phyloP scores from a whole-genome alignment of 2,888 invertebrate genomes.

The Polylopha cassiicola region DNA sequence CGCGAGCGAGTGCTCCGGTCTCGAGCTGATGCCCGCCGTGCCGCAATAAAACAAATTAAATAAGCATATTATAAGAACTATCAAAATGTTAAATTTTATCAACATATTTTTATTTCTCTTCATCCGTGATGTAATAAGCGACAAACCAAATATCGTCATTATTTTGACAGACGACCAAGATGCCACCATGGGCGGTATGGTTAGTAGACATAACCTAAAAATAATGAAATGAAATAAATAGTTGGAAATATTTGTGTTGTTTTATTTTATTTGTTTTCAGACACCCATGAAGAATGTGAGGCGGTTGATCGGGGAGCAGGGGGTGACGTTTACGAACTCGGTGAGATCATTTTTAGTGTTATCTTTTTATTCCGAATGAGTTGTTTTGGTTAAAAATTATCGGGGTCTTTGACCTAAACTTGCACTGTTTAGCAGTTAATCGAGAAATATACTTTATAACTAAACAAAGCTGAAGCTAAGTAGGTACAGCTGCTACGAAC shows the following conservation, averaged over 20 bases:
- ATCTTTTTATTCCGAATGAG: too few species aligned
- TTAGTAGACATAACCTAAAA: conserved; percentile 59
- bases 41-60: conserved; percentile 47
- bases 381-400: too few species aligned
- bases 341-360: conserved; percentile 70
- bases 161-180: conserved; percentile 93
- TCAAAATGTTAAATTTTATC: conserved; percentile 62
- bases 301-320: conserved; percentile 78
- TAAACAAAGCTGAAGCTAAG: too few species aligned
- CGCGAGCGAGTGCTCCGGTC: conserved; percentile 86
- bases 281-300: conserved; percentile 81
- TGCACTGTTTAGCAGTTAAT: too few species aligned
- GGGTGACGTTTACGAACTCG: conserved; percentile 84
- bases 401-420: too few species aligned
- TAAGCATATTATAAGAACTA: conserved; percentile 32
- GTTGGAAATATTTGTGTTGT: conserved; percentile 39
- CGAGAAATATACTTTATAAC: too few species aligned
- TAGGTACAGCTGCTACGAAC: too few species aligned
- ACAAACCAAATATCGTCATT: conserved; percentile 84
- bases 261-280: conserved; percentile 68
- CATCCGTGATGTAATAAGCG: conserved; percentile 35
- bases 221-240: conserved; percentile 47
- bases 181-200: conserved; percentile 85
- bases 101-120: conserved; percentile 46
- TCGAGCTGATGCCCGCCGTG: conserved; percentile 83